These are phyloP conservation scores for Sebastes itinus DNA, from an alignment of 2,797 vertebrate genomes.

Conservation along the genomic window DNA sequence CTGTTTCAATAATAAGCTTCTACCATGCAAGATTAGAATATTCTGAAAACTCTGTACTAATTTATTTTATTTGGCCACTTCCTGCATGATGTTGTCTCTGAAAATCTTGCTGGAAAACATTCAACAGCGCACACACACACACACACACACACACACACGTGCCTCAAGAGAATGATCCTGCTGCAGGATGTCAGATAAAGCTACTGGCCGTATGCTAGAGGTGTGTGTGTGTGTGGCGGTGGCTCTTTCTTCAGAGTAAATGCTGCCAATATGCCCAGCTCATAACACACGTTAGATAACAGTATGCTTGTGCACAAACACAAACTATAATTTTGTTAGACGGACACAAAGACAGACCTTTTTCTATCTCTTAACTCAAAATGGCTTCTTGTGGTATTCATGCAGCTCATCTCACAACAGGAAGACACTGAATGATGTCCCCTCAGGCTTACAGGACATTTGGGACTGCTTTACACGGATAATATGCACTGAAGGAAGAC, in stretches of 20 bases:
- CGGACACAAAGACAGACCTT: not conserved
- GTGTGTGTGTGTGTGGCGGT: not conserved
- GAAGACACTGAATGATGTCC: conserved; percentile 25
- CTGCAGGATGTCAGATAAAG: conserved; percentile 64
- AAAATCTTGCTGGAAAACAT: not conserved
- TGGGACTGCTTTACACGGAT: conserved; percentile 9
- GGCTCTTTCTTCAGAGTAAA: not conserved
- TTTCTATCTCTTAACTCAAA: conserved; percentile 14
- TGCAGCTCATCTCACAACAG: conserved; percentile 41
- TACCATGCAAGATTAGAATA: not conserved
- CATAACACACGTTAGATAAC: not conserved
- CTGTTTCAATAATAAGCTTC: not conserved
- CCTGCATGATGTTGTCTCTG: not conserved
- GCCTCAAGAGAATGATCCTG: not conserved
- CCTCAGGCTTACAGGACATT: not conserved
- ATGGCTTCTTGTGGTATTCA: conserved; percentile 31
- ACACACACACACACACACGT: not conserved
- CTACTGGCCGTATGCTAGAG: not conserved
- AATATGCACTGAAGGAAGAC: not conserved
- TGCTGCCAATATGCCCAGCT: not conserved
- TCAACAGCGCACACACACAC: not conserved
- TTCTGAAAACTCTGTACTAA: not conserved
- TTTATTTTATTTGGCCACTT: not conserved
- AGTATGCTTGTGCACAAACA: not conserved
- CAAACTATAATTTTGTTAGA: not conserved